These are phyloP conservation scores for Stichopus chloronotus DNA, from an alignment of 35 echinoderm and acorn worm species.

Conservation along the genomic window DNA sequence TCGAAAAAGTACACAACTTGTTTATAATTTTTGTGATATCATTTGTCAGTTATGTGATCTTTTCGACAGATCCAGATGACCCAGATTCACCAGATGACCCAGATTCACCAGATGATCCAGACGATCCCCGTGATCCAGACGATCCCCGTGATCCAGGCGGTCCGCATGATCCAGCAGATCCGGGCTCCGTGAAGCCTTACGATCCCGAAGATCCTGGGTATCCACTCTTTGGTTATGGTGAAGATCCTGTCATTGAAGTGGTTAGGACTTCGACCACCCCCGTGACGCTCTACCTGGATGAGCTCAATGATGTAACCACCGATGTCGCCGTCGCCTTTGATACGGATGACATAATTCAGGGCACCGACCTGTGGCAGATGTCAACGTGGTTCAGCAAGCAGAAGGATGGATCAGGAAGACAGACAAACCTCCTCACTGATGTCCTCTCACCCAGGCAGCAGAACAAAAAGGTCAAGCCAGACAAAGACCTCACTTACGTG, in stretches of 20 bases:
- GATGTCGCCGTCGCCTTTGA: constrained; percentile 23
- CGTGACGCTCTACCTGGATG: constrained; percentile 29
- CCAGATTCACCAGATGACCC: not conserved
- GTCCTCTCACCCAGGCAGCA: not conserved
- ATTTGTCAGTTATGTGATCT: not conserved
- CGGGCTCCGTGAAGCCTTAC: not conserved
- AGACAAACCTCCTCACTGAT: not conserved
- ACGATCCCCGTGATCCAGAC: not conserved
- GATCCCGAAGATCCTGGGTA: not conserved
- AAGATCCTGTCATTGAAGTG: constrained; percentile 36
- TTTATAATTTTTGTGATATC: no score
- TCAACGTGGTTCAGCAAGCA: constrained; percentile 43
- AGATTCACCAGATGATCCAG: not conserved
- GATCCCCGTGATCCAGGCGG: no score
- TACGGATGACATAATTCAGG: constrained; percentile 21
- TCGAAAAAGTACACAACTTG: no score
- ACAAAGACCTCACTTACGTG: constrained; percentile 18
- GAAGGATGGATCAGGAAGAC: constrained; percentile 17
- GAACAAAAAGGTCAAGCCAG: constrained; percentile 13
- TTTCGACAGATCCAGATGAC: constrained; percentile 10
- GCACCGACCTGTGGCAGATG: constrained; percentile 38
- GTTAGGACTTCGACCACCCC: constrained; percentile 13
- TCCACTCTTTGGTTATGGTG: not conserved
- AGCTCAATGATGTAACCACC: constrained; percentile 34
- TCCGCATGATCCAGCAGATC: no score